These are phyloP conservation scores for Onchidella celtica DNA, from an alignment of 2,888 invertebrate species.

Conservation along the genomic window DNA sequence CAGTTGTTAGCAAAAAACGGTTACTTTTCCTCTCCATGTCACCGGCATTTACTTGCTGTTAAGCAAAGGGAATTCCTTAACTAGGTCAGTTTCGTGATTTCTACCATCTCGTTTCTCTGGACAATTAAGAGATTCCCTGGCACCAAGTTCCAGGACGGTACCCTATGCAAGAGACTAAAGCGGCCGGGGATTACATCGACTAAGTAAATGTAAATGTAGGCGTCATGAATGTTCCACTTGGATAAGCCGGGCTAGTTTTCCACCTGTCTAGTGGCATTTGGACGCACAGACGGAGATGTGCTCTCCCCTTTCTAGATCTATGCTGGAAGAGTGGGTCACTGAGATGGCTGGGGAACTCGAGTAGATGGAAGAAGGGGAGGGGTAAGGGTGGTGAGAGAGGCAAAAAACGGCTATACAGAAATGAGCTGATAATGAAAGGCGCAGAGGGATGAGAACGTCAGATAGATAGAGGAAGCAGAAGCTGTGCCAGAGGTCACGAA, in stretches of 20 bases:
- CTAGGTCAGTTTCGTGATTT: neutral
- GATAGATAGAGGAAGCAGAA: too few species aligned
- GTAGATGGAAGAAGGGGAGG: neutral
- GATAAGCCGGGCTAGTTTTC: conserved; percentile 1
- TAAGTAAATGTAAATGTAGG: conserved; percentile 16
- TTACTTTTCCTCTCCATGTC: too few species aligned
- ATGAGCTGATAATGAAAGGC: too few species aligned
- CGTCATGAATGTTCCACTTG: conserved; percentile 4
- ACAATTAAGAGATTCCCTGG: neutral
- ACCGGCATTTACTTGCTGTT: neutral
- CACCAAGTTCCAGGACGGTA: neutral
- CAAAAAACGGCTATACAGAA: too few species aligned
- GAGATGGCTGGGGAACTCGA: neutral
- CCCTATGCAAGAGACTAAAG: neutral
- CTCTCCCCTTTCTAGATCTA: neutral
- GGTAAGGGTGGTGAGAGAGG: neutral
- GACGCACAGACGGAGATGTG: conserved; percentile 12
- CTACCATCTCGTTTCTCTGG: neutral
- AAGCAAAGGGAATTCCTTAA: neutral
- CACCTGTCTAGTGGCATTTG: conserved; percentile 38
- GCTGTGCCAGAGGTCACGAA: too few species aligned
- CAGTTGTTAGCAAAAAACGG: too few species aligned
- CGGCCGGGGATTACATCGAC: neutral
- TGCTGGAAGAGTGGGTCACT: neutral
- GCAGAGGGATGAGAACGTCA: too few species aligned